These are phyloP conservation scores for Trinectes maculatus DNA, from an alignment of 2,113 vertebrate species.

Conservation along the genomic window DNA sequence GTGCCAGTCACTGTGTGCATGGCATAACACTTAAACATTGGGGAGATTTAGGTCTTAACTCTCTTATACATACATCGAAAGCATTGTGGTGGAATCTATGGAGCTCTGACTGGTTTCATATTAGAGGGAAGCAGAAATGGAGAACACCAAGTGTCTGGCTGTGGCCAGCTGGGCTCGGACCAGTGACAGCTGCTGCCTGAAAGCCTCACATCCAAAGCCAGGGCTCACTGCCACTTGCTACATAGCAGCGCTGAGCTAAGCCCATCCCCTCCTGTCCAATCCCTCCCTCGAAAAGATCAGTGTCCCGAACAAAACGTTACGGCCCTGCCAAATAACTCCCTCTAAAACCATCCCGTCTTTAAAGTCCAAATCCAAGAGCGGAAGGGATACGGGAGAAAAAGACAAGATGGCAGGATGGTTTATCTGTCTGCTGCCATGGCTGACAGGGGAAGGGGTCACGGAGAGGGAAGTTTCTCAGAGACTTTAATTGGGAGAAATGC, in stretches of 20 bases:
- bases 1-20: constrained; percentile 60
- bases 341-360: constrained; percentile 58
- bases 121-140: constrained; percentile 70
- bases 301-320: constrained; percentile 64
- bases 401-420: constrained; percentile 43
- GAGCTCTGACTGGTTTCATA: constrained; percentile 64
- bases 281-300: constrained; percentile 61
- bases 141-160: constrained; percentile 69
- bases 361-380: constrained; percentile 54
- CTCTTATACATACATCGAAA: constrained; percentile 67
- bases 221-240: constrained; percentile 74
- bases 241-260: constrained; percentile 61
- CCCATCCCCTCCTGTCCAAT: constrained; percentile 58
- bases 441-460: constrained; percentile 32
- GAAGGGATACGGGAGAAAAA: constrained; percentile 38
- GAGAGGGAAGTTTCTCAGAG: constrained; percentile 48
- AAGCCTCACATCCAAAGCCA: constrained; percentile 76
- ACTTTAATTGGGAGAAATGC: not conserved
- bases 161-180: constrained; percentile 67
- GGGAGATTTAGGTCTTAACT: constrained; percentile 69
- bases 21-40: constrained; percentile 69
- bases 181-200: constrained; percentile 77
- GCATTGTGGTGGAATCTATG: constrained; percentile 62
- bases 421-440: constrained; percentile 46
- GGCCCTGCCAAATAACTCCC: constrained; percentile 66